Base-by-base conservation (phyloP, 2,888 invertebrate genomes). In the Salpingus planirostris region DNA sequence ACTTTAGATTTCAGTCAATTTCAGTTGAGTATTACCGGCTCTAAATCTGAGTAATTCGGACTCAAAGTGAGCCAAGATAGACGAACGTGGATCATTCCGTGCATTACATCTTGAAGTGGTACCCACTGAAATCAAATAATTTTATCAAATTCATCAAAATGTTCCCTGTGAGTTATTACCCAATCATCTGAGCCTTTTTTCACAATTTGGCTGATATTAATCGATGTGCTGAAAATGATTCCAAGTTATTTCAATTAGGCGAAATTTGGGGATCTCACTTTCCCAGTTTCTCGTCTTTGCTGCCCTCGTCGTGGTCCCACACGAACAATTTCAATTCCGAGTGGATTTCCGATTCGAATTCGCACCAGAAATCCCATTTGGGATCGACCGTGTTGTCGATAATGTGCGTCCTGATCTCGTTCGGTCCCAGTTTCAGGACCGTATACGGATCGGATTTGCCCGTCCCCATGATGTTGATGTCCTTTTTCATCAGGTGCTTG, bases 391-490 rank as follows among this genome's bases (percentile, higher is more conserved):
- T 84, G 62, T 89, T 92, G 59, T 90, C 83, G 48, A 96, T 91
- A 22, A 86, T 87, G 62, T 86, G 82, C 0, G 97, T 96, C 62
- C 83, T 81, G 68, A 86, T 92, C 62, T 84, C 82, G 66, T 93
- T 88, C 2, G 91, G 85, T 31, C 96, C 97, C 36, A 97, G 87
- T 53, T 77, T 79, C 55, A 91, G 72, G 29, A 91, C 76, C 27
- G 87, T 86, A 64, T 97, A 98, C 2, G 97, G 97, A 73, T 98
- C 97, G 1, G 95, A 95, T 69, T 95, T 96, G 59, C 95, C 91
- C 65, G 76, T 70, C 57, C 90, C 91, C 52, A 95, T 65, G 61
- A 97, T 72, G 21, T 87, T 78, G 27, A 95, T 81, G 64, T 98
- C 97, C 66, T 90, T 93, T 63, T 88, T 93, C 80, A 91, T 87